Evolutionary conservation across 2,113 vertebrate species (phyloP).

Genomic region (Ophiodon elongatus): DNA sequence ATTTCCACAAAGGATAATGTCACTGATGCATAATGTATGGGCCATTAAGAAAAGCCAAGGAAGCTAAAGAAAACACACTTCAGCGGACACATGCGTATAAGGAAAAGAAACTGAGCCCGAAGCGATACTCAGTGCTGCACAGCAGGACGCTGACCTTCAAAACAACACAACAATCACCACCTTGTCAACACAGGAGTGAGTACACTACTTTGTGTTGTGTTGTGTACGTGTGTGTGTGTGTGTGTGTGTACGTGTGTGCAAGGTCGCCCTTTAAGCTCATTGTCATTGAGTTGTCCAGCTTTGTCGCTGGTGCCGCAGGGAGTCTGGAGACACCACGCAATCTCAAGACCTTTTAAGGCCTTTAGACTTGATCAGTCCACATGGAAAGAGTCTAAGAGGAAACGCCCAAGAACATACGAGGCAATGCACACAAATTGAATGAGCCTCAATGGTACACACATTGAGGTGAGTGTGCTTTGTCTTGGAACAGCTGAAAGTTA

Average conservation of each 20-base stretch:
- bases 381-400: not conserved
- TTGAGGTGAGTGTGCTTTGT: not conserved
- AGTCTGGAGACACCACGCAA: conserved; percentile 1
- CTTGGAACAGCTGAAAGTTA: not conserved
- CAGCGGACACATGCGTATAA: conserved; percentile 13
- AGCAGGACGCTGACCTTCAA: conserved; percentile 53
- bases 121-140: conserved; percentile 5
- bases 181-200: conserved; percentile 27
- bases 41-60: conserved; percentile 45
- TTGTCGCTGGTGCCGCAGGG: not conserved
- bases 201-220: not conserved
- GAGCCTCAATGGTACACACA: not conserved
- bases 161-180: conserved; percentile 33
- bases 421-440: not conserved
- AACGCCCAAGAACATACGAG: not conserved
- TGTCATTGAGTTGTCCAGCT: conserved; percentile 22
- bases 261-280: conserved; percentile 18
- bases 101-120: conserved; percentile 14
- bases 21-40: conserved; percentile 59
- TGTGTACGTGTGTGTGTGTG: not conserved
- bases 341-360: conserved; percentile 18
- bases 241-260: not conserved
- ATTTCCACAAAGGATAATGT: conserved; percentile 48
- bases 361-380: conserved; percentile 4
- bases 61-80: conserved; percentile 46